Conservation (phyloP, 2,113 vertebrate species). For the Leptobrachium leishanense region DNA sequence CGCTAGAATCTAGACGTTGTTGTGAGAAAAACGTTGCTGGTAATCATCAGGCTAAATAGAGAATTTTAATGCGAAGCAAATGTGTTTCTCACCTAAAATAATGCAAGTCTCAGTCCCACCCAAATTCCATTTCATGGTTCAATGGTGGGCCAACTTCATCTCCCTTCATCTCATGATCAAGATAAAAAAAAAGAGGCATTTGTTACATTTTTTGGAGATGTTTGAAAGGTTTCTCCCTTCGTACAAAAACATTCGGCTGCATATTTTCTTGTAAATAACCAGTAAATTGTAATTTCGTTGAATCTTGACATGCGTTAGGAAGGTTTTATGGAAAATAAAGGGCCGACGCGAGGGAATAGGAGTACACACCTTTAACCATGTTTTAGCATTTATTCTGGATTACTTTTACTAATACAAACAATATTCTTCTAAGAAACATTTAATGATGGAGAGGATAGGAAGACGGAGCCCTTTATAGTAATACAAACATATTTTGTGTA, state of each 20-base stretch:
- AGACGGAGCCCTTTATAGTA: too few species aligned
- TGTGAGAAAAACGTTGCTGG: not conserved
- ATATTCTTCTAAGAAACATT: too few species aligned
- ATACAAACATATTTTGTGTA: too few species aligned
- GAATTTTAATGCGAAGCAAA: not conserved
- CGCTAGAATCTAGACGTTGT: too few species aligned
- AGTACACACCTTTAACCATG: too few species aligned
- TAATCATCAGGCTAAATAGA: not conserved
- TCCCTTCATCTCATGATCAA: constrained; percentile 11
- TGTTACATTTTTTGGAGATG: constrained; percentile 20
- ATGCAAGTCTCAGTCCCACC: constrained; percentile 16
- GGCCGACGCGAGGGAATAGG: too few species aligned
- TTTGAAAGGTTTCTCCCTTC: constrained; percentile 19
- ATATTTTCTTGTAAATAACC: constrained; percentile 2
- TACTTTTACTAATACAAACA: too few species aligned
- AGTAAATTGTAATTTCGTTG: constrained; percentile 20
- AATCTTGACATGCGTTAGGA: not conserved
- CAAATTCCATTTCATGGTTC: constrained; percentile 39
- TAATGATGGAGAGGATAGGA: too few species aligned
- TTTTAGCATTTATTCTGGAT: too few species aligned
- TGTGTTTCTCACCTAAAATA: constrained; percentile 22
- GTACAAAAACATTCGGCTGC: not conserved
- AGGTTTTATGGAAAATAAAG: too few species aligned
- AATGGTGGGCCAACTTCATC: constrained; percentile 20
- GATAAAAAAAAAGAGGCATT: constrained; percentile 7